Percentiles rank a stretch among this genome's conserved stretches.
Conservation (phyloP, 2,797 vertebrate species). For the Chrosomus eos region DNA sequence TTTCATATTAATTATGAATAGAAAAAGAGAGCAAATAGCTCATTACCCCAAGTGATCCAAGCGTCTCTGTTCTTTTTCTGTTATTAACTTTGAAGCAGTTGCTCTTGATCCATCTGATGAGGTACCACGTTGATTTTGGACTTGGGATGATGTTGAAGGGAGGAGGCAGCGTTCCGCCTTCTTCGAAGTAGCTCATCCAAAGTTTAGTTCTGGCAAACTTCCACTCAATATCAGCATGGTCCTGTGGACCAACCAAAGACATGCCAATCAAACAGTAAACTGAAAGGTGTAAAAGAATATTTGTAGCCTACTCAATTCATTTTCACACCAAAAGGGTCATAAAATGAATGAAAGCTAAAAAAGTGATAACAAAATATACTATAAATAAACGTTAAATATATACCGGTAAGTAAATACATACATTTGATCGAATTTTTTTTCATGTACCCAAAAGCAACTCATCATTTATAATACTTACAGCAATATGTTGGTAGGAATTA, state of each 20-base stretch:
- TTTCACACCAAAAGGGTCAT: background rate
- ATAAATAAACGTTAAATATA: background rate
- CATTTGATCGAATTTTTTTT: background rate
- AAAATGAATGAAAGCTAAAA: background rate
- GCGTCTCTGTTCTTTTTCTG: conserved; percentile 84
- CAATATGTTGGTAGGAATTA: conserved; percentile 98
- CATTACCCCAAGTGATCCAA: conserved; percentile 91
- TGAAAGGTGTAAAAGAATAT: background rate
- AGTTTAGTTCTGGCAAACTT: conserved; percentile 98
- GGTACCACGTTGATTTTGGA: conserved; percentile 93
- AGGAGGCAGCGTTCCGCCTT: conserved; percentile 93
- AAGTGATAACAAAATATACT: background rate
- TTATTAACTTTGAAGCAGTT: conserved; percentile 87
- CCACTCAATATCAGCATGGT: conserved; percentile 99
- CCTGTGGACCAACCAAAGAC: conserved; percentile 73
- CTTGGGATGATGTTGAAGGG: conserved; percentile 98
- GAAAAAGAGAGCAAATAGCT: background rate
- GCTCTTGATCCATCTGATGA: conserved; percentile 90
- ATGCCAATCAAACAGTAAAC: background rate
- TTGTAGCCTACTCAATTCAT: background rate
- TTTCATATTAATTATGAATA: background rate
- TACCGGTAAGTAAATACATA: background rate
- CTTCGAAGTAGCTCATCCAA: conserved; percentile 99
- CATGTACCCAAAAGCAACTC: background rate
- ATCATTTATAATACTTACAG: conserved; percentile 77